Evolutionary conservation across 1,140 invertebrate genomes (phyloP), one percentile per base, ranked within the genome.

Genomic region (Hesperophylax magnus): DNA sequence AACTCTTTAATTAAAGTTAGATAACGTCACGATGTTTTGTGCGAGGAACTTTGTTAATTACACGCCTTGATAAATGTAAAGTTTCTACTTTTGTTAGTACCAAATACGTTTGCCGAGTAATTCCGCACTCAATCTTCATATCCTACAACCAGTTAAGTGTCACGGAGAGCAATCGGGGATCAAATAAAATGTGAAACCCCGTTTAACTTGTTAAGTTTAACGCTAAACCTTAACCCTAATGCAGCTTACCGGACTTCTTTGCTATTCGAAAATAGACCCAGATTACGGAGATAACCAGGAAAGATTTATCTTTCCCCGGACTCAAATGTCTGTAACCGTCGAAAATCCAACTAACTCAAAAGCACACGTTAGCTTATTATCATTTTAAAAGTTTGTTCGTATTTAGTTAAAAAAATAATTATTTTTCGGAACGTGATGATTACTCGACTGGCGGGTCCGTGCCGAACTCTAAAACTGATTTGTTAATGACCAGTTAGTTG

Each of bases 171-270:
- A n/a, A 24, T 72, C 47, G 39, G 17, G 69, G 69, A 54, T 72
- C 69, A 72, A 72, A 54, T 54, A 72, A 72, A 72, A 54, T 53
- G 47, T n/a, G 20, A 72, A 72, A 56, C 69, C 56, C 52, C 69
- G 20, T 72, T 53, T 24, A 72, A 56, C 2, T 52, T 72, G 69
- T 72, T 54, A 72, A 56, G 69, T 53, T 20, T 7, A 72, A 72
- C 22, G 47, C 69, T 22, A n/a, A 54, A 72, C 69, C 47, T 72
- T 72, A 72, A 15, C 69, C 47, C 22, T 17, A 20, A 54, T 53
- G 18, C 18, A 69, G n/a, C 24, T 69, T 7, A 69, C 17, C 8
- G 6, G 34, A 52, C 65, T 69, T 17, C 7, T 34, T 39, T 17
- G 31, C n/a, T 39, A 11, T 39, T 11, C 2, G 34, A 34, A 61